Base-by-base conservation (phyloP, 2,797 vertebrate species). In the Parauchenoglanis punctatus region DNA sequence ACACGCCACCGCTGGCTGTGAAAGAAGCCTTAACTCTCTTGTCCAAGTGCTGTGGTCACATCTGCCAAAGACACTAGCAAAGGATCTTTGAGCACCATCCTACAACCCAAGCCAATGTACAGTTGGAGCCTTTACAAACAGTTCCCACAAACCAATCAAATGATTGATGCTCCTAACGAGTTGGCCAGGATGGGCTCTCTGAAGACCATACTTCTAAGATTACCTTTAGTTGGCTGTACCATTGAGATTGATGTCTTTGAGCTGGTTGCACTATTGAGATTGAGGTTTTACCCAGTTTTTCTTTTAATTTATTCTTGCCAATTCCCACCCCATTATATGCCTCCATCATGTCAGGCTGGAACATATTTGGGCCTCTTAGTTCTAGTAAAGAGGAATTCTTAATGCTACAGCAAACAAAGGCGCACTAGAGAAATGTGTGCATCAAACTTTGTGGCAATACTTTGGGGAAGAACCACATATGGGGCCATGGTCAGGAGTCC, bases 41-140 rank as follows among this genome's bases (percentile, higher is more conserved):
- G 56, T 61, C 58, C 78, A 61, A 81, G 20, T 61, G 35, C 58
- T n/a, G 58, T n/a, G 35, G 5, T 44, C 18, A 46, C 13, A 61
- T 46, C 78, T 63, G 58, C 78, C 78, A 81, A n/a, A 63, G 78
- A 81, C 63, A n/a, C 5, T 44, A 25, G 20, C 78, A 61, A 61
- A 61, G 77, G 18, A 59, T 80, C 54, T 80, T 59, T 12, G 5
- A 25, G 35, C 58, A 81, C 40, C 58, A 46, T 63, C 58, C 78
- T 44, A 61, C 6, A 81, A 44, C 58, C 13, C 23, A 44, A 61
- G 58, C 78, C 78, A 81, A 10, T 25, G 35, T 63, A 44, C 35
- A 81, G 35, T 46, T 63, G 58, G 35, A 81, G 35, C 17, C 58
- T 15, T n/a, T 56, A 63, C 58, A 81, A 56, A 82, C 59, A 46